Conservation (phyloP, 2,888 invertebrate genomes). For the Diaperis boleti region DNA sequence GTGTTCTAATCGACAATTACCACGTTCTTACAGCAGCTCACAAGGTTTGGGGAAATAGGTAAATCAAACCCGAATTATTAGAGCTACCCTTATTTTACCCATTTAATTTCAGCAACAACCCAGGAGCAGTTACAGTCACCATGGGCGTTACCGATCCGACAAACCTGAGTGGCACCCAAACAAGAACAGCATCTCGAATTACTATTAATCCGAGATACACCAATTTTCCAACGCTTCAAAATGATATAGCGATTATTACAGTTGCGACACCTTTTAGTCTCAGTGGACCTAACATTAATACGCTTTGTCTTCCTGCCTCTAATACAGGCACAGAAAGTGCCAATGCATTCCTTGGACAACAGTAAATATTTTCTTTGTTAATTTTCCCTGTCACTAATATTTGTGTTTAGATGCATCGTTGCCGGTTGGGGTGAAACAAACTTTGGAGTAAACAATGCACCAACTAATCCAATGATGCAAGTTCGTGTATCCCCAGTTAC, state of each 20-base stretch:
- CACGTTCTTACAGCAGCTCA: slow-evolving; percentile 83
- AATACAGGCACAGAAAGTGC: slow-evolving; percentile 55
- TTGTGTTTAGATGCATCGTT: slow-evolving; percentile 70
- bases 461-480: slow-evolving; percentile 75
- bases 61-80: slow-evolving; percentile 24
- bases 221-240: slow-evolving; percentile 75
- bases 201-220: slow-evolving; percentile 72
- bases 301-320: slow-evolving; percentile 72
- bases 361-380: slow-evolving; percentile 38
- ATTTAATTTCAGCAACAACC: slow-evolving; percentile 47
- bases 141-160: slow-evolving; percentile 56
- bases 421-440: slow-evolving; percentile 92
- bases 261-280: slow-evolving; percentile 73
- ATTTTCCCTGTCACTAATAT: neutral
- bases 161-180: slow-evolving; percentile 41
- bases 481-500: slow-evolving; percentile 80
- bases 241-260: slow-evolving; percentile 84
- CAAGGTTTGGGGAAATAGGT: slow-evolving; percentile 67
- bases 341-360: slow-evolving; percentile 49
- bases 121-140: slow-evolving; percentile 49
- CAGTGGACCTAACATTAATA: slow-evolving; percentile 71
- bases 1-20: slow-evolving; percentile 75
- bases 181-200: slow-evolving; percentile 52
- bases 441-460: slow-evolving; percentile 67
- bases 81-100: neutral